phyloP scores from a whole-genome alignment of 2,113 vertebrate species.

The Lipotes vexillifer region DNA sequence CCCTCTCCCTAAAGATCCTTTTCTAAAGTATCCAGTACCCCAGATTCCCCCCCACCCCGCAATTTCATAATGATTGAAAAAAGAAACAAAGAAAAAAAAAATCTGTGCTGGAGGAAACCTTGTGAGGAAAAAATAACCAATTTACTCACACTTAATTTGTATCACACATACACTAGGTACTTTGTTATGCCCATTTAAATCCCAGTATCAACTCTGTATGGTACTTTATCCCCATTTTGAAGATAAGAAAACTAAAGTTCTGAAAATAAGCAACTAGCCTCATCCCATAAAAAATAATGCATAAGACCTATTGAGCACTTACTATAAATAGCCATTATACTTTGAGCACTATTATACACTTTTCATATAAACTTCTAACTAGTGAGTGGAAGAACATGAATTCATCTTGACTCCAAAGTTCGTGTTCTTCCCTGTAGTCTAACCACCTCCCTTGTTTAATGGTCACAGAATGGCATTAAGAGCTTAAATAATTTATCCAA shows the following conservation, averaged over 20 bases:
- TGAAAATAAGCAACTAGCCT: conserved; percentile 29
- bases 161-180: not conserved
- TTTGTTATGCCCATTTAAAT: conserved; percentile 15
- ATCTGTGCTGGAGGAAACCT: not conserved
- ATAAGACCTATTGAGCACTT: not conserved
- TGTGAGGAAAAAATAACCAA: not conserved
- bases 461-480: not conserved
- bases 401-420: not conserved
- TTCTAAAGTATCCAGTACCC: not conserved
- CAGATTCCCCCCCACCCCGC: not conserved
- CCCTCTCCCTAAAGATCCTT: not conserved
- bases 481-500: not conserved
- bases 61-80: not conserved
- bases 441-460: not conserved
- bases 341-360: not conserved
- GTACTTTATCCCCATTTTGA: not conserved
- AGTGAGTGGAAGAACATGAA: not conserved
- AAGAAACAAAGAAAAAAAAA: not conserved
- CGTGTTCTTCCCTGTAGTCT: not conserved
- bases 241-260: conserved; percentile 27
- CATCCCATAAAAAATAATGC: not conserved
- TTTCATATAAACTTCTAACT: not conserved
- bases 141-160: not conserved
- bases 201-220: not conserved
- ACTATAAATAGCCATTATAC: not conserved